Base-by-base conservation (phyloP, 1,140 invertebrate genomes). In the Thaumatotibia leucotreta region DNA sequence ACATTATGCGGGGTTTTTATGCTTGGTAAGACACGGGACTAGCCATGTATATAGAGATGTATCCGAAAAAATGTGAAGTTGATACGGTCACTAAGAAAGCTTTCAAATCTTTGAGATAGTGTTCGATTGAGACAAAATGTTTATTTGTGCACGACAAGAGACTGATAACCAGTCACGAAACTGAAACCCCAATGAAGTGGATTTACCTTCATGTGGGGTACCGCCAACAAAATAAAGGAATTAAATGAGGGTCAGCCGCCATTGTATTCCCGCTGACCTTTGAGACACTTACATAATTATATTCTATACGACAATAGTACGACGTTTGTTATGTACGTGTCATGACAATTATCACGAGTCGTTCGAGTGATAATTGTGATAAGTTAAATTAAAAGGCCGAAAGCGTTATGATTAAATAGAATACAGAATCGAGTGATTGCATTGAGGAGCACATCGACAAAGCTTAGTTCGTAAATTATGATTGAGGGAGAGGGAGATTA, bases 211-310 rank as follows among this genome's bases (percentile, higher is more conserved):
- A 45, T 45, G 49, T 27, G 52, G 52, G 24, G 23, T 35, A 58
- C 63, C 14, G 65, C 58, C 24, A 65, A 66, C 68, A 61, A n/a
- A 66, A 64, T 68, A 71, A 73, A 27, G 27, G 17, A 82, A 82
- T 80, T 84, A 73, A 82, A 74, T 80, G 72, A 77, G 64, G 76
- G 76, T 75, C 70, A 80, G 24, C 50, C 63, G 67, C 66, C 70
- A 80, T 85, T 85, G 74, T 81, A 66, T 83, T 80, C 69, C 68
- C 64, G 67, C 54, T 79, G 77, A 81, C 84, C 82, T 83, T 61
- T 74, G 73, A 68, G 69, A 79, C 64, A 77, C 66, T 76, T 79
- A 77, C 72, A 79, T 80, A 80, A 75, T 74, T 75, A 71, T 71
- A 66, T 69, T 68, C 33, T 39, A 22, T 62, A 63, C 39, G 58